These are phyloP conservation scores for Papilio dardanus DNA, from an alignment of 1,140 invertebrate genomes.

Conservation along the genomic window DNA sequence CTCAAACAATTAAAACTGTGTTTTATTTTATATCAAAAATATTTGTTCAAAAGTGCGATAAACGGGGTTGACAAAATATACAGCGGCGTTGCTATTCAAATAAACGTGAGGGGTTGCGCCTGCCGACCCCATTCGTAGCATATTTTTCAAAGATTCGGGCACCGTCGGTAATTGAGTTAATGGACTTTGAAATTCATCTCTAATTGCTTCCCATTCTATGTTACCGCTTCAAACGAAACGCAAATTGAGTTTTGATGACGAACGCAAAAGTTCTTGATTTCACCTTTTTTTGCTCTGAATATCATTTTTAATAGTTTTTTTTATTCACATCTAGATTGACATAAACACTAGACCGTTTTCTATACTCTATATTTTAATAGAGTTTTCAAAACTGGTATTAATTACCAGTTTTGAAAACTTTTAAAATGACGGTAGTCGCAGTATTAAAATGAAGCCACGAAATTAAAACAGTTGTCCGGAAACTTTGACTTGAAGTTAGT, in stretches of 20 bases:
- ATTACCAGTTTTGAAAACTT: neutral
- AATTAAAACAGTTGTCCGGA: slow-evolving; percentile 10
- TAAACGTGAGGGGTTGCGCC: slow-evolving; percentile 20
- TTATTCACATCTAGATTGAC: neutral
- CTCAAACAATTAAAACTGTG: neutral
- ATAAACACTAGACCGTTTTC: neutral
- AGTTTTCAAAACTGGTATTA: too few species aligned
- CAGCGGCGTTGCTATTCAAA: neutral
- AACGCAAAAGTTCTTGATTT: slow-evolving; percentile 6
- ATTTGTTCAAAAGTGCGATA: slow-evolving; percentile 2
- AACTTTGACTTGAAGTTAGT: slow-evolving; percentile 5
- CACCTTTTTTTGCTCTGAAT: neutral
- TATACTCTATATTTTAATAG: too few species aligned
- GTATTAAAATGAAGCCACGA: neutral
- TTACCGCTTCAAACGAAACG: slow-evolving; percentile 26
- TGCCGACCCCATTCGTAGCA: slow-evolving; percentile 34
- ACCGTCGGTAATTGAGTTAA: slow-evolving; percentile 42
- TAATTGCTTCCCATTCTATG: slow-evolving; percentile 44
- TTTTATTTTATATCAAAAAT: neutral
- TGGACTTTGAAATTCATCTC: slow-evolving; percentile 45
- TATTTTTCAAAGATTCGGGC: slow-evolving; percentile 42
- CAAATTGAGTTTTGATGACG: slow-evolving; percentile 27
- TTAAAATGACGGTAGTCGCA: neutral
- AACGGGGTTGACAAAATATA: slow-evolving; percentile 10
- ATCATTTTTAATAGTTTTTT: neutral